Percentiles rank a stretch among this genome's conserved stretches.
These are phyloP conservation scores for Callyntrura guangdongensis DNA, from an alignment of 2,888 invertebrate species.

Conservation along the genomic window DNA sequence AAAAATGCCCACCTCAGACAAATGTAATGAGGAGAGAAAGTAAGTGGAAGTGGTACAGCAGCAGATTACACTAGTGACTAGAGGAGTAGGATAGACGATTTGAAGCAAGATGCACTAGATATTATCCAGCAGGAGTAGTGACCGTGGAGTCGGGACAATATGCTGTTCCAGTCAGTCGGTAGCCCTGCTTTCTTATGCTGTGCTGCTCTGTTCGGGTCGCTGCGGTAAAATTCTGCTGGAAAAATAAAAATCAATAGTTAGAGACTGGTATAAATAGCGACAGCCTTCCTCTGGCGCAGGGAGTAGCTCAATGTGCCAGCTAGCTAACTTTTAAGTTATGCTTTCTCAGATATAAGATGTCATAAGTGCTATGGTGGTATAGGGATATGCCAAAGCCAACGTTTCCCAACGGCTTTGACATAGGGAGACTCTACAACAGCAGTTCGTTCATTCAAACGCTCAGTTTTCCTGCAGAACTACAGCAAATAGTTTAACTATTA, in stretches of 20 bases:
- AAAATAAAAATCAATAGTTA: conserved; percentile 77
- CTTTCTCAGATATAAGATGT: conserved; percentile 50
- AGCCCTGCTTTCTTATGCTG: conserved; percentile 46
- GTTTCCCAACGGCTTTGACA: neutral
- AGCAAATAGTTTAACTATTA: conserved; percentile 19
- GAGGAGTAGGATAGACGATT: conserved; percentile 38
- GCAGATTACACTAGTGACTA: conserved; percentile 37
- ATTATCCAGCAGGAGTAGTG: conserved; percentile 16
- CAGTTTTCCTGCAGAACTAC: conserved; percentile 48
- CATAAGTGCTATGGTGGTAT: conserved; percentile 40
- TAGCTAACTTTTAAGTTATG: neutral
- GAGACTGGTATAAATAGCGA: conserved; percentile 75
- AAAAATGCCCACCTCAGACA: neutral
- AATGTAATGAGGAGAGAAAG: no score
- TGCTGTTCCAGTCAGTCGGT: conserved; percentile 54
- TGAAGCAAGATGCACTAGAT: conserved; percentile 35
- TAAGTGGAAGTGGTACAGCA: conserved; percentile 32
- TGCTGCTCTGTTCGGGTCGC: conserved; percentile 71
- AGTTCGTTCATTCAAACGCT: conserved; percentile 53
- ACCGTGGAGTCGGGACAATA: conserved; percentile 61
- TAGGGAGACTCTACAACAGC: conserved; percentile 24
- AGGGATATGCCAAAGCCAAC: conserved; percentile 55
- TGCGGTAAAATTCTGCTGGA: conserved; percentile 79
- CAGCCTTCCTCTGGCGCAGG: conserved; percentile 59
- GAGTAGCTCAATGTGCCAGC: conserved; percentile 53